phyloP scores from a whole-genome alignment of 2,113 vertebrate genomes.

The Hemibagrus wyckioides region DNA sequence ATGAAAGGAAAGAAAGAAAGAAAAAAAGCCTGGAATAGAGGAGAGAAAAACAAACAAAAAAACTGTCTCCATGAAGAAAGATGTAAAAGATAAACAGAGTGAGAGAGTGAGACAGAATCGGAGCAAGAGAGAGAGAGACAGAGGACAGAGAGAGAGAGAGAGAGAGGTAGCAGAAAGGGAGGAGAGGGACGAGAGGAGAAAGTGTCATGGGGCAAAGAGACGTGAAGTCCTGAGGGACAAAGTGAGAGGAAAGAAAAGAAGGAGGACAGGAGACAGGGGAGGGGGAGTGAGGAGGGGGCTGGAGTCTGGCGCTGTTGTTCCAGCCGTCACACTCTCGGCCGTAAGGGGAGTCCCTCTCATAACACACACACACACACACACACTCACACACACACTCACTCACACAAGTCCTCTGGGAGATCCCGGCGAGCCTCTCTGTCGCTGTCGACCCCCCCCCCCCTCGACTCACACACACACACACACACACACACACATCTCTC shows the following conservation, averaged over 20 bases:
- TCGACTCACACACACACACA: not conserved
- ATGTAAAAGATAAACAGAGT: not conserved
- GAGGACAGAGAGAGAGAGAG: slow-evolving; percentile 38
- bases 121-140: slow-evolving; percentile 32
- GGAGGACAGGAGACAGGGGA: slow-evolving; percentile 26
- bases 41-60: not conserved
- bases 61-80: not conserved
- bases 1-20: not conserved
- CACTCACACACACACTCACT: slow-evolving; percentile 28
- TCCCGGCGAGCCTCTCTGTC: slow-evolving; percentile 70
- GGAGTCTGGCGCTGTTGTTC: slow-evolving; percentile 70
- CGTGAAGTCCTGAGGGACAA: slow-evolving; percentile 39
- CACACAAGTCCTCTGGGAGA: slow-evolving; percentile 65
- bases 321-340: slow-evolving; percentile 62
- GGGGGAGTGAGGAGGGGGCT: slow-evolving; percentile 57
- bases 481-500: slow-evolving; percentile 60
- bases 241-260: slow-evolving; percentile 37
- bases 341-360: slow-evolving; percentile 64
- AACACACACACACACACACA: slow-evolving; percentile 27
- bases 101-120: not conserved
- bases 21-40: not conserved
- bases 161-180: slow-evolving; percentile 38
- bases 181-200: slow-evolving; percentile 2
- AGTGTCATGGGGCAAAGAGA: slow-evolving; percentile 24
- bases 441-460: slow-evolving; percentile 55